Percentiles rank a stretch among this genome's conserved stretches.
phyloP scores from a whole-genome alignment of 2,888 invertebrate species.

The Lasioglossum oenotherae region DNA sequence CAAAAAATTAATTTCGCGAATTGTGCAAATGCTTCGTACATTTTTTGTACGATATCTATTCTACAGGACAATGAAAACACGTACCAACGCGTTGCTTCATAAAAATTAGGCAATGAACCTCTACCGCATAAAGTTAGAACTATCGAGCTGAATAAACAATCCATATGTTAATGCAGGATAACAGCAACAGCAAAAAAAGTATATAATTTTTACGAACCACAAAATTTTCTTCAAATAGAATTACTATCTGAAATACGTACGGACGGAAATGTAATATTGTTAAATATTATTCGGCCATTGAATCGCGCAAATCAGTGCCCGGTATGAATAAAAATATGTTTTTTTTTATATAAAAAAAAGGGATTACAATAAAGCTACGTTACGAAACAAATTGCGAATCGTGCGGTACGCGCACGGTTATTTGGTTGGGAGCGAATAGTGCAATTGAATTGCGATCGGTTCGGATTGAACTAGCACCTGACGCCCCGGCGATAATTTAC shows the following conservation, averaged over 20 bases:
- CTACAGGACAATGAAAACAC: not conserved
- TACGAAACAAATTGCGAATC: constrained; percentile 64
- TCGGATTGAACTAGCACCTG: constrained; percentile 80
- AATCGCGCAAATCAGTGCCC: not conserved
- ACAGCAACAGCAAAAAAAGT: not conserved
- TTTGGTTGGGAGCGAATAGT: constrained; percentile 77
- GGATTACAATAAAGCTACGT: constrained; percentile 56
- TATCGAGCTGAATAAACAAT: not conserved
- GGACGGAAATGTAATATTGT: not conserved
- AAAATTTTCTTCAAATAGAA: not conserved
- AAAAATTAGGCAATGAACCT: constrained; percentile 1
- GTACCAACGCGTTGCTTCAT: not conserved
- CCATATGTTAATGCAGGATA: not conserved
- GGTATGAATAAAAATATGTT: constrained; percentile 25
- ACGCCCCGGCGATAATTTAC: constrained; percentile 77
- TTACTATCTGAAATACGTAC: not conserved
- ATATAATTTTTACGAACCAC: not conserved
- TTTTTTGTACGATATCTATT: not conserved
- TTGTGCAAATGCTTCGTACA: not conserved
- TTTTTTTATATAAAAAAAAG: constrained; percentile 28
- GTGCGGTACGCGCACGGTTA: constrained; percentile 71
- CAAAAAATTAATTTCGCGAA: not conserved
- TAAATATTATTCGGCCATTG: not conserved
- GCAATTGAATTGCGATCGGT: constrained; percentile 79
- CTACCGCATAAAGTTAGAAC: not conserved